Evolutionary conservation across 2,888 invertebrate genomes (phyloP).

Genomic region (Tetragnatha montana): DNA sequence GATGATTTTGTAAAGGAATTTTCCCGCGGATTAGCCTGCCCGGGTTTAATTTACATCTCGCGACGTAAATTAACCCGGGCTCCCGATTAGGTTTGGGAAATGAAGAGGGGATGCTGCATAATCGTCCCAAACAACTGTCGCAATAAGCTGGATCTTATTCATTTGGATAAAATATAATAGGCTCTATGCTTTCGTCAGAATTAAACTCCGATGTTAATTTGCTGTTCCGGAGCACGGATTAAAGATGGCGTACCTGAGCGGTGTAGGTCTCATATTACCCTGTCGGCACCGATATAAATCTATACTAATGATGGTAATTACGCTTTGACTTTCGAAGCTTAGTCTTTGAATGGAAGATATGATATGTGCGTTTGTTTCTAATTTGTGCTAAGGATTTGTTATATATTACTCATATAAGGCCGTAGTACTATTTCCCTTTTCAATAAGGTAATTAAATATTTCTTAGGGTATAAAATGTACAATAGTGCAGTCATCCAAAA

Average conservation of each 20-base stretch:
- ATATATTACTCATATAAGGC: too few species aligned
- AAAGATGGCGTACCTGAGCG: not conserved
- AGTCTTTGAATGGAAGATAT: not conserved
- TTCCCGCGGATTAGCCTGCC: not conserved
- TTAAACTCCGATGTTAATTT: not conserved
- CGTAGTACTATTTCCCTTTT: too few species aligned
- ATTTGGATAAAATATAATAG: not conserved
- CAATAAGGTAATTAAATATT: too few species aligned
- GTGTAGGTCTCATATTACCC: not conserved
- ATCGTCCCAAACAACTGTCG: slow-evolving; percentile 3
- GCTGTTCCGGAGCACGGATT: not conserved
- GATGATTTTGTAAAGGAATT: slow-evolving; percentile 31
- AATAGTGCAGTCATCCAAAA: too few species aligned
- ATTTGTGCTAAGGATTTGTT: too few species aligned
- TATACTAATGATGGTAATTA: not conserved
- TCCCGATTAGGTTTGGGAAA: slow-evolving; percentile 7
- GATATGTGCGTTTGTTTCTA: too few species aligned
- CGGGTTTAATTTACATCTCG: slow-evolving; percentile 31
- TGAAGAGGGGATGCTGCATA: slow-evolving; percentile 36
- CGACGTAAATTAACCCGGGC: slow-evolving; percentile 32
- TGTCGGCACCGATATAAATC: not conserved
- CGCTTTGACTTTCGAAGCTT: not conserved
- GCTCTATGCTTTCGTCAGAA: not conserved
- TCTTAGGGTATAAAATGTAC: too few species aligned
- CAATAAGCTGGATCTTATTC: slow-evolving; percentile 1